Base-by-base conservation (phyloP, 2,888 invertebrate genomes). In the Theretra japonica region DNA sequence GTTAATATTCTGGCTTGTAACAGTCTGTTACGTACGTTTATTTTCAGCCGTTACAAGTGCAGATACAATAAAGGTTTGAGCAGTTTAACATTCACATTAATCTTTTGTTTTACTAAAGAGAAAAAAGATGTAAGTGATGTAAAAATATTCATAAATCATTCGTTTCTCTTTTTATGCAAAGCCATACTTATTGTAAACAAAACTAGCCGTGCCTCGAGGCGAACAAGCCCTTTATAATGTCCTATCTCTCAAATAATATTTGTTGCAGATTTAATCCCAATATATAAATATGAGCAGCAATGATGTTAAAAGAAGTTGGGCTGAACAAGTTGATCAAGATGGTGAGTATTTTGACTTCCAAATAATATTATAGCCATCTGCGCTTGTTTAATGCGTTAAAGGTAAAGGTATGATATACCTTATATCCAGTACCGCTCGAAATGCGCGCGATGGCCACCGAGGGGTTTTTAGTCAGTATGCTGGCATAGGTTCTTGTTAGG, bases 261-360 rank as follows among this genome's bases (percentile, higher is more conserved):
- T 58, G 15, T 25, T 58, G 3, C 25, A 58, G 25, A 23, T 8
- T 58, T 58, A 21, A 21, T n/a, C 53, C 17, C 6, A 53, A n/a
- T 53, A 1, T n/a, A n/a, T 33, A 70, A 82, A 74, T 75, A 88
- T 87, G 86, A 87, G 80, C 77, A 73, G 71, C 68, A 50, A 76
- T 69, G 81, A 83, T 71, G 76, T 77, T 59, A 84, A 85, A 74
- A 81, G 84, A 73, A 78, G 78, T 72, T 86, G 86, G 84, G 74
- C 76, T 70, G 77, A 78, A 19, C 81, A 83, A 69, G 80, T 80
- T 73, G 82, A 84, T 50, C 75, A 73, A 70, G 79, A 81, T 69
- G 80, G 83, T 86, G 78, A 70, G 75, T 75, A 56, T 41, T 41
- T 41, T 41, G 15, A 41, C 41, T 15, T 41, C 15, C 11, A 41